phyloP scores from a whole-genome alignment of 2,113 vertebrate genomes.

The Ochotona curzoniae region DNA sequence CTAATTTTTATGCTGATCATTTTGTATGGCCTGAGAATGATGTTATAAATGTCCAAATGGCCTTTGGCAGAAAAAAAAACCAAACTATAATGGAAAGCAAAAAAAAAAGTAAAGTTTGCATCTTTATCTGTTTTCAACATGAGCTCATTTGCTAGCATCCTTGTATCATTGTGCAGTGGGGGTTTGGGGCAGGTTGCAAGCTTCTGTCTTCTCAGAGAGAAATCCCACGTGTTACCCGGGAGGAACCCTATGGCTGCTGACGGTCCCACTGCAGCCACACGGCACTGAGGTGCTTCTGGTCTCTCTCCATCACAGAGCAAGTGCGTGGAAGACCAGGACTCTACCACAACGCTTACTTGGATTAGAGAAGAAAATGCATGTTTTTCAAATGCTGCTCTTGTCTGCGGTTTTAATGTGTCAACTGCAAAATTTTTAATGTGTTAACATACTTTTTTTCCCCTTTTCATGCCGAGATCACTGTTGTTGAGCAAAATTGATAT shows the following conservation, averaged over 20 bases:
- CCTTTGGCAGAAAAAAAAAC: too few relatives aligned
- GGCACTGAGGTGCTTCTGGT: rapidly evolving
- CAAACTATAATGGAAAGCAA: background rate
- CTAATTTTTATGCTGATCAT: too few relatives aligned
- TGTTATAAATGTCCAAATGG: too few relatives aligned
- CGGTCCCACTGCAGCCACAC: background rate
- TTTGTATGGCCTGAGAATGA: too few relatives aligned
- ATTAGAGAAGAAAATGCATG: background rate
- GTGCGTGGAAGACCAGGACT: background rate
- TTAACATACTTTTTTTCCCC: background rate
- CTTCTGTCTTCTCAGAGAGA: background rate
- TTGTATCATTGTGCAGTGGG: background rate
- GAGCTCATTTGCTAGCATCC: background rate
- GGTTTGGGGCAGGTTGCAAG: background rate
- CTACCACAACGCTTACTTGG: background rate
- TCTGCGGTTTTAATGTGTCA: background rate
- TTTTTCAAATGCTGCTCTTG: conserved; percentile 24
- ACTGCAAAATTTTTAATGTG: background rate
- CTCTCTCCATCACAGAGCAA: background rate
- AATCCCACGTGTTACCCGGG: background rate
- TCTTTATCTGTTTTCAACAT: background rate
- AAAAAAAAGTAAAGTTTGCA: background rate
- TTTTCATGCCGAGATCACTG: background rate
- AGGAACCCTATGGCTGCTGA: background rate
- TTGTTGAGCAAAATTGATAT: background rate